Evolutionary conservation across 2,888 invertebrate genomes (phyloP), one percentile per base, ranked within the genome.

Genomic region (Nasonia oneida): DNA sequence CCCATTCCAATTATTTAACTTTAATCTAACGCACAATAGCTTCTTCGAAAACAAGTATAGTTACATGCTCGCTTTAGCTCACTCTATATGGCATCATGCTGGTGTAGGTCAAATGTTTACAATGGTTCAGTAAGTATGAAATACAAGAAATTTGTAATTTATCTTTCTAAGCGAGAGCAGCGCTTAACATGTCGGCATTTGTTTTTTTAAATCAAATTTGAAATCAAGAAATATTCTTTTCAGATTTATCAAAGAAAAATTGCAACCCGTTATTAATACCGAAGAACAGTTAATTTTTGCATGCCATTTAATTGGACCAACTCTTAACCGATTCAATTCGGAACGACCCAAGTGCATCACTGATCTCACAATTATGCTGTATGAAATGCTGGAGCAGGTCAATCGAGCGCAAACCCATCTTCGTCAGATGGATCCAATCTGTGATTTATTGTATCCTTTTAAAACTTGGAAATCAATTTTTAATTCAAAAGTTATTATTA

Each of bases 11-110:
- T 93, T 98, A 89, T 98, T 98, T 91, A 97, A 97, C 91, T 96
- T 97, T 90, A 96, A 96, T 88, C 95, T 95, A 2, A 97, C 97
- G 0, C 96, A 96, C 88, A 96, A 97, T 88, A 96, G 96, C 0
- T 95, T 97, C 93, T 94, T 98, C 84, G 98, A 98, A 91, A 97
- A 97, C 90, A 96, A 96, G 81, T 98, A 97, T 92, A 97, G 98
- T 84, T 96, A 98, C 89, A 96, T 97, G 89, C 94, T 99, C 87
- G 98, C 98, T 0, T 94, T 99, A 79, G 96, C 97, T 0, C 99
- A 99, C 93, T 97, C 98, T 0, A 96, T 98, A 29, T 99, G 98
- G 97, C 98, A 99, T 92, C 99, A 99, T 93, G 98, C 98, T 50
- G 98, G 98, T 2, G 97, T 98, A 1, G 98, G 98, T 33, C 99